These are phyloP conservation scores for Brachyptera putata DNA, from an alignment of 2,888 invertebrate genomes.

Conservation along the genomic window DNA sequence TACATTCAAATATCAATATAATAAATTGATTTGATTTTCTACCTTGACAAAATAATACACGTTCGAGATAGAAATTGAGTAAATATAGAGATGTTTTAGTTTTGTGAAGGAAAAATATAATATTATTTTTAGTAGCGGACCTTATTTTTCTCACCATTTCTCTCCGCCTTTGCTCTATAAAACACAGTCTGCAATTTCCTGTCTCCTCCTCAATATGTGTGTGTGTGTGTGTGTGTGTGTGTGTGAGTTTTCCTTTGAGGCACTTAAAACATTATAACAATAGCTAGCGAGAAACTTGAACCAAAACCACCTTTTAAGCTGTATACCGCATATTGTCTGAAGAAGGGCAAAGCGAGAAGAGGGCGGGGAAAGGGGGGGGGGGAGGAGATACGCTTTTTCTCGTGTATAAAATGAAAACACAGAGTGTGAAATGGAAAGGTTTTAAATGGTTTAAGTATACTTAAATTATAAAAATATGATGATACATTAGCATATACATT, in stretches of 20 bases:
- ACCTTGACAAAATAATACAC: too few relatives aligned
- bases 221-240: too few relatives aligned
- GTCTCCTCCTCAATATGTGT: neutral
- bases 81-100: neutral
- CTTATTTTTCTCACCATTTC: too few relatives aligned
- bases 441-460: constrained; percentile 17
- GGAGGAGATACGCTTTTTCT: neutral
- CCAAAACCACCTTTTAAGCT: neutral
- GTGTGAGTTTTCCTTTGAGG: constrained; percentile 10
- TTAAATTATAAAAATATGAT: constrained; percentile 19
- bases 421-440: constrained; percentile 14
- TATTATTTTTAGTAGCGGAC: constrained; percentile 6
- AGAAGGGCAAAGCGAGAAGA: neutral
- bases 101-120: neutral
- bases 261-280: constrained; percentile 12
- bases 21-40: too few relatives aligned
- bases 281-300: neutral
- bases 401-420: neutral
- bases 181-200: constrained; percentile 17
- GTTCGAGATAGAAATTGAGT: constrained; percentile 12
- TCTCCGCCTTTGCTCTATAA: constrained; percentile 4
- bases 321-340: neutral
- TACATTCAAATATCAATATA: too few relatives aligned
- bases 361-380: neutral
- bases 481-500: constrained; percentile 19